Percentiles rank a stretch among this genome's conserved stretches.
Conservation (phyloP, 2,888 invertebrate genomes). For the Drosophila monieri region DNA sequence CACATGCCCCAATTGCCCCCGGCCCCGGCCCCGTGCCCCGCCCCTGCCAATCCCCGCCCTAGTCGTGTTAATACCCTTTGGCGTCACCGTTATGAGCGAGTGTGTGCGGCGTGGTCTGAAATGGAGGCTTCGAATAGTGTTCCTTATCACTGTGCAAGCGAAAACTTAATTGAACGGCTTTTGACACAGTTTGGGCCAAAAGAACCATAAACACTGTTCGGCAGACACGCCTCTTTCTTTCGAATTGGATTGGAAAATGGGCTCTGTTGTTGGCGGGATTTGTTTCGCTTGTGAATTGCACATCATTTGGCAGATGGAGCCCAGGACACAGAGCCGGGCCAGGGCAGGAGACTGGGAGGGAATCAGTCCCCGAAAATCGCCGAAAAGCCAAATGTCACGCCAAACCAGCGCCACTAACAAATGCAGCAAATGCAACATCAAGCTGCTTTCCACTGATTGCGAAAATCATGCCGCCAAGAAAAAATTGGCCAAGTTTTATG, state of each 20-base stretch:
- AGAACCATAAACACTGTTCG: constrained; percentile 39
- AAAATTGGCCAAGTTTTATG: constrained; percentile 1
- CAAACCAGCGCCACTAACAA: constrained; percentile 32
- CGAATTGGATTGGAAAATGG: constrained; percentile 34
- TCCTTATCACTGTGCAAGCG: constrained; percentile 70
- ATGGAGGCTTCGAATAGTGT: constrained; percentile 1
- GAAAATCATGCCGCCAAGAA: constrained; percentile 62
- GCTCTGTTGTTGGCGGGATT: constrained; percentile 63
- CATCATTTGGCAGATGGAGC: constrained; percentile 59
- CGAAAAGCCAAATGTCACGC: constrained; percentile 68
- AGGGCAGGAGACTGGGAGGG: constrained; percentile 17
- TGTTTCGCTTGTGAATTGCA: constrained; percentile 68
- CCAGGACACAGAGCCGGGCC: constrained; percentile 47
- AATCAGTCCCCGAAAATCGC: constrained; percentile 8
- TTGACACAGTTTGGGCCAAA: constrained; percentile 72
- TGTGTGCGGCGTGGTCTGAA: constrained; percentile 3
- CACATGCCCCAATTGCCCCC: constrained; percentile 35
- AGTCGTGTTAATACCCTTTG: constrained; percentile 24
- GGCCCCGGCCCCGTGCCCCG: constrained; percentile 2
- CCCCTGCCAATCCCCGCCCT: constrained; percentile 25
- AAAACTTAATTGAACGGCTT: constrained; percentile 74
- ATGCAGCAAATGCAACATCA: constrained; percentile 41
- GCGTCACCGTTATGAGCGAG: constrained; percentile 52
- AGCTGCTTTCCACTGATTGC: constrained; percentile 72
- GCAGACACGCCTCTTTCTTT: constrained; percentile 1